phyloP scores from a whole-genome alignment of 2,113 vertebrate species.

The Festucalex cinctus region DNA sequence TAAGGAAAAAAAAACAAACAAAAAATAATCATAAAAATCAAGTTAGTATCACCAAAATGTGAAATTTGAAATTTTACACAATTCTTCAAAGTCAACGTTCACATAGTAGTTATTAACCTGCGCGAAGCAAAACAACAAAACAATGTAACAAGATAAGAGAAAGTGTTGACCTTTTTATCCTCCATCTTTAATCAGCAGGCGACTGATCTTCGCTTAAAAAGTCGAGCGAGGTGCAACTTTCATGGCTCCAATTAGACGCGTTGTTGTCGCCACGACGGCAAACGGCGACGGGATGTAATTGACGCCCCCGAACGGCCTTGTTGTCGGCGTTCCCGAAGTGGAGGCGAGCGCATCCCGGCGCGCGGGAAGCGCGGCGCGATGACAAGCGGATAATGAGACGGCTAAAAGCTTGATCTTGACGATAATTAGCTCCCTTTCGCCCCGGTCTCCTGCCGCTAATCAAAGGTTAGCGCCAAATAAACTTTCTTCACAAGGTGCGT shows the following conservation, averaged over 20 bases:
- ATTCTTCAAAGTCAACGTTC: no score
- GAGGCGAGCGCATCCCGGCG: slow-evolving; percentile 15
- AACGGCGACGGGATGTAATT: slow-evolving; percentile 22
- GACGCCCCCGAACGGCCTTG: neutral
- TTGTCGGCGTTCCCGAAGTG: neutral
- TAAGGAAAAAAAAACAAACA: no score
- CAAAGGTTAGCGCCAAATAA: slow-evolving; percentile 66
- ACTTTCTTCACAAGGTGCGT: slow-evolving; percentile 65
- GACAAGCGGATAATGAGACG: slow-evolving; percentile 63
- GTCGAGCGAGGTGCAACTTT: neutral
- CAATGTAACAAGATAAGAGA: neutral
- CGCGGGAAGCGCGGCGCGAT: slow-evolving; percentile 17
- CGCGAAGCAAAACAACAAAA: neutral
- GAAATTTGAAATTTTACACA: no score
- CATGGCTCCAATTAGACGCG: neutral
- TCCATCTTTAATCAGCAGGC: neutral
- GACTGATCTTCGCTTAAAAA: neutral
- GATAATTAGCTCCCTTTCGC: slow-evolving; percentile 58
- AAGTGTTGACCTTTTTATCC: neutral
- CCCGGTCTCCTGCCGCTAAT: slow-evolving; percentile 51
- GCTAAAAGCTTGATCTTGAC: slow-evolving; percentile 62
- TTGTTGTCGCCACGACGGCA: neutral
- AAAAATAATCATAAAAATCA: no score
- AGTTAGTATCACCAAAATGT: no score
- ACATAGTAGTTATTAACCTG: neutral